Base-by-base conservation (phyloP, 2,113 vertebrate genomes). In the Polypterus bichir region DNA sequence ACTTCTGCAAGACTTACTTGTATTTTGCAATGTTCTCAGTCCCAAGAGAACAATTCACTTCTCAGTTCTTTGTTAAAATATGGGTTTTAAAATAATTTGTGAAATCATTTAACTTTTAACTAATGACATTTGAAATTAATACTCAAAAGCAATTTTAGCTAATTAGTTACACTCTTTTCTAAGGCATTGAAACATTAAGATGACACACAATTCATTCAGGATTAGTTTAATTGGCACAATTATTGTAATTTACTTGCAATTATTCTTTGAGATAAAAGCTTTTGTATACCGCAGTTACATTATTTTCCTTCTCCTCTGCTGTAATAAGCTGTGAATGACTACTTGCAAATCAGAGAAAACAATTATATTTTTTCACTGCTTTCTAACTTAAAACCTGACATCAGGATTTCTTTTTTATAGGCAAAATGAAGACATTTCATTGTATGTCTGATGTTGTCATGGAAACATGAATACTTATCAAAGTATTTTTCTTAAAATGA, bases 181-280 rank as follows among this genome's bases (percentile, higher is more conserved):
- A 88, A 90, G 91, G 87, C 85, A 86, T 77, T 81, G 80, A 87
- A 90, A 92, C 91, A 94, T 94, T 91, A 93, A 94, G 87, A 94
- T 92, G 92, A 96, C 88, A 91, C 86, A 91, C 86, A 89, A 86
- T 91, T 92, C 90, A 90, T 91, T 92, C 88, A 91, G 89, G 89
- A 92, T 93, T 93, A 90, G 89, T 94, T 94, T 96, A 96, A 97
- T 93, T 96, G 91, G 88, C 77, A 91, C 93, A 96, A 94, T 97
- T 97, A 97, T 92, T 97, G 89, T 92, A 92, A 96, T 94, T 97
- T 89, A 83, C 83, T 90, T 81, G 87, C 92, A 95, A 96, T 95
- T 94, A 95, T 86, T 81, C 86, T 78, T 84, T 76, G 82, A 86
- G 84, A 88, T 92, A 90, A 95, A 92, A 92, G 88, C 83, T 83